These are phyloP conservation scores for Neuroscelio doddi DNA, from an alignment of 2,888 invertebrate species.

Conservation along the genomic window DNA sequence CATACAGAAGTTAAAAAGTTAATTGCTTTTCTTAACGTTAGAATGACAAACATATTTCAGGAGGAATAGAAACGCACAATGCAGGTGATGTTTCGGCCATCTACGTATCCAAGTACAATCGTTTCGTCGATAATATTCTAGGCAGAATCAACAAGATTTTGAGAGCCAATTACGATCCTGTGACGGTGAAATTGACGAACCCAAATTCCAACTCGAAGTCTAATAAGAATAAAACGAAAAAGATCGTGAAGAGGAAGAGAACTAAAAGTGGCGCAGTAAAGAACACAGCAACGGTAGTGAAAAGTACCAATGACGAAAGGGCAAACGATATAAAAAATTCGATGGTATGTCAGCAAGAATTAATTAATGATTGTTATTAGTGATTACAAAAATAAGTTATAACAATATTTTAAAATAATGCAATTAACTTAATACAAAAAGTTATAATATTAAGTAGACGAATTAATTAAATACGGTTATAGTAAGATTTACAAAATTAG, in stretches of 20 bases:
- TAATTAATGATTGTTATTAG: no score
- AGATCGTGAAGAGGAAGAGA: conserved; percentile 44
- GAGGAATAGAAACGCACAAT: conserved; percentile 70
- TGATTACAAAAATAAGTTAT: no score
- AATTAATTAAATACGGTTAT: no score
- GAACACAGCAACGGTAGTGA: conserved; percentile 16
- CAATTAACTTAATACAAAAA: no score
- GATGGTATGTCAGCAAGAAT: not conserved
- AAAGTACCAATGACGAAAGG: conserved; percentile 16
- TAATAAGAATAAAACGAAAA: conserved; percentile 60
- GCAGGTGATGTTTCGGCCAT: conserved; percentile 76
- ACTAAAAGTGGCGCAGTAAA: conserved; percentile 28
- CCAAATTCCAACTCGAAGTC: conserved; percentile 63
- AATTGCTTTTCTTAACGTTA: not conserved
- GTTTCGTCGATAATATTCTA: conserved; percentile 88
- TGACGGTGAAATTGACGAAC: conserved; percentile 81
- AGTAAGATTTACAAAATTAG: no score
- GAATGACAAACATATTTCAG: conserved; percentile 63
- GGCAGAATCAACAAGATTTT: conserved; percentile 87
- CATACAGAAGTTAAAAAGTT: not conserved
- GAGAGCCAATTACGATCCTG: conserved; percentile 87
- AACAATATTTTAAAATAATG: no score
- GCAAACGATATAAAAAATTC: not conserved
- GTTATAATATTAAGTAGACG: no score
- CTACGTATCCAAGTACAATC: conserved; percentile 87